Evolutionary conservation across 2,113 vertebrate genomes (phyloP).

Genomic region (Sporophila hypoxantha): DNA sequence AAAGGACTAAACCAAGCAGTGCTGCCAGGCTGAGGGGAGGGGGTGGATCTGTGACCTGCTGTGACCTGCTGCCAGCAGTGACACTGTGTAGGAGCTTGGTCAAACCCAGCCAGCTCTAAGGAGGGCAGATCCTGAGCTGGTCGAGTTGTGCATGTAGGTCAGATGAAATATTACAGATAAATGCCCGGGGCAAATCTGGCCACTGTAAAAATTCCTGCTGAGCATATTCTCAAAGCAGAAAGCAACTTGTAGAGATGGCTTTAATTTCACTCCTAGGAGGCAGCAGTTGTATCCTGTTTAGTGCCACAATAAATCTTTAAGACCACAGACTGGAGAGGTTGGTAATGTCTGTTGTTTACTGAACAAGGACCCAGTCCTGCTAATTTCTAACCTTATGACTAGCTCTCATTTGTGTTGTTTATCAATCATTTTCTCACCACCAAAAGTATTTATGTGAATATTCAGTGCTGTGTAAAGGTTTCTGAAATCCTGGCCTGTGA

Average conservation of each 20-base stretch:
- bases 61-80: not conserved
- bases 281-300: not conserved
- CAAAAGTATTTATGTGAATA: not conserved
- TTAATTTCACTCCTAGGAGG: not conserved
- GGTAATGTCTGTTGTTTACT: not conserved
- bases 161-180: not conserved
- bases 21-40: not conserved
- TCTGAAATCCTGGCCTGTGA: not conserved
- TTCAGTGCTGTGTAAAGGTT: not conserved
- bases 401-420: not conserved
- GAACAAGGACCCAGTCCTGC: not conserved
- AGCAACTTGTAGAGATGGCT: not conserved
- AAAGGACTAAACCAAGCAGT: not conserved
- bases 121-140: not conserved
- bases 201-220: not conserved
- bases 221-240: not conserved
- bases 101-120: not conserved
- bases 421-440: not conserved
- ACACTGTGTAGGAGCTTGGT: not conserved
- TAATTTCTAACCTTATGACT: not conserved
- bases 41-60: not conserved
- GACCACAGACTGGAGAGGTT: not conserved
- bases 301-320: not conserved
- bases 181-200: not conserved
- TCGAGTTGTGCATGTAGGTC: not conserved